These are phyloP conservation scores for Bryconaethiops microstoma DNA, from an alignment of 2,797 vertebrate species.

Conservation along the genomic window DNA sequence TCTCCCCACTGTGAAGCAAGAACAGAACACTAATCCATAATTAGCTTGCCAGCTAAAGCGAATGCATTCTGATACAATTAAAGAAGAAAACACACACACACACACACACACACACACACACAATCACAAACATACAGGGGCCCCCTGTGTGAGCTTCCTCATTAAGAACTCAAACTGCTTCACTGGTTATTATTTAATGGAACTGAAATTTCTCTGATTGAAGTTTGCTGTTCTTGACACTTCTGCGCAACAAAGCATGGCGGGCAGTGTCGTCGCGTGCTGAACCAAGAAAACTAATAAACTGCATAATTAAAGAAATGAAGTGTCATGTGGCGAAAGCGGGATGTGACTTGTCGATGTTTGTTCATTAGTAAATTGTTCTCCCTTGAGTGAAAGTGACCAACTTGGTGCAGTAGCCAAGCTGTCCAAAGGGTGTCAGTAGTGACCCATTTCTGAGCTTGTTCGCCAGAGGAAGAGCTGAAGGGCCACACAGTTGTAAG, in stretches of 20 bases:
- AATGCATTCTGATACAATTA: constrained; percentile 60
- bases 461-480: neutral
- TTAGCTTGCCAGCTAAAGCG: constrained; percentile 58
- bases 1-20: constrained; percentile 52
- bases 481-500: constrained; percentile 48
- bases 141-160: constrained; percentile 54
- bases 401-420: constrained; percentile 8
- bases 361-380: constrained; percentile 63
- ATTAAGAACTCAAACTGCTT: constrained; percentile 62
- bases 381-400: constrained; percentile 23
- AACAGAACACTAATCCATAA: constrained; percentile 57
- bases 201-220: constrained; percentile 61
- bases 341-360: constrained; percentile 57
- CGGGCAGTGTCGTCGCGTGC: constrained; percentile 50
- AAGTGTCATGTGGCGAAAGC: constrained; percentile 60
- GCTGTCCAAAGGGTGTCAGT: constrained; percentile 68
- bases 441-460: constrained; percentile 52
- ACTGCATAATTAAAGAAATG: constrained; percentile 70
- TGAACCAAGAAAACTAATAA: constrained; percentile 71
- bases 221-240: constrained; percentile 60
- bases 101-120: constrained; percentile 43
- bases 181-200: constrained; percentile 67
- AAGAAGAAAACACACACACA: constrained; percentile 40
- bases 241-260: constrained; percentile 58
- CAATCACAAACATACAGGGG: neutral